Base-by-base conservation (phyloP, 2,113 vertebrate species). In the Struthio camelus region DNA sequence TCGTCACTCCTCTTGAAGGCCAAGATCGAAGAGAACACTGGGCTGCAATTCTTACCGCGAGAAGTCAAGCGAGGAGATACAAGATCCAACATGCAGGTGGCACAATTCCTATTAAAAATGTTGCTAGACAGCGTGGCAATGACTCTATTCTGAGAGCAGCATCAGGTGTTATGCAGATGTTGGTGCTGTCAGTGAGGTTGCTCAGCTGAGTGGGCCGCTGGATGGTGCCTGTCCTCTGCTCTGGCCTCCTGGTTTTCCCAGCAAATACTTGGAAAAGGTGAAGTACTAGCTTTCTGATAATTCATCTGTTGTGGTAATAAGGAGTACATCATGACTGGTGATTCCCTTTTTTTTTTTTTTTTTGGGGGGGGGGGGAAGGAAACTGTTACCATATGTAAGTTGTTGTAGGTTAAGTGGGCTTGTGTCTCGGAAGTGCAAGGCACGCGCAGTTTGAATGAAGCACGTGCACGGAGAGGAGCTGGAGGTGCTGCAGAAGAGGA, bases 41-140 rank as follows among this genome's bases (percentile, higher is more conserved):
- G 46, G 19, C 42, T 17, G 4, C n/a, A 34, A 42, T 51, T 62
- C 3, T 48, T 22, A 32, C 30, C 56, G 54, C 16, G 34, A 48
- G 23, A 80, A 67, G 53, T 59, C 20, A 67, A 69, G 46, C 7
- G 27, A 62, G 27, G 69, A 19, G 46, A 36, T 51, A 34, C 7
- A 30, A 61, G 67, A 16, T 40, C 20, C 27, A 66, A 44, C 5
- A 10, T 24, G 16, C 6, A 28, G 5, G 27, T 85, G 27, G n/a
- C 42, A 44, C 0, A 1, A 36, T 19, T 0, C 0, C 20, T 70
- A 22, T 48, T 56, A n/a, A 48, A 69, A 62, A 36, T 34, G 14
- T 36, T 32, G 16, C 81, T 77, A 64, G 17, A 42, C 56, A 28
- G 24, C 4, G 14, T 17, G 28, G 54, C 27, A 46, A 10, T n/a